Evolutionary conservation across 2,797 vertebrate species (phyloP).

Genomic region (Intellagama lesueurii): DNA sequence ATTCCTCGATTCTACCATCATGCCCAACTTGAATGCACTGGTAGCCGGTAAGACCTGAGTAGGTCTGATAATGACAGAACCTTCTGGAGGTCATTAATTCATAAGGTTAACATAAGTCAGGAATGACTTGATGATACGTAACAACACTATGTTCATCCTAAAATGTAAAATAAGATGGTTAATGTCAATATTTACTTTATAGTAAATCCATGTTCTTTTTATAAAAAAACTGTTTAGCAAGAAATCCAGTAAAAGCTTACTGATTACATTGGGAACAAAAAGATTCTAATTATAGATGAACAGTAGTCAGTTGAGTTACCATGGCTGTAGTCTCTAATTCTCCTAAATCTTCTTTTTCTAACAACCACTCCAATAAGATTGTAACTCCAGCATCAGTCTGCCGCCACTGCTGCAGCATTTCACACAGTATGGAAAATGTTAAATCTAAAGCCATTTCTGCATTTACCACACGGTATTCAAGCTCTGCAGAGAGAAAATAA

Average conservation of each 20-base stretch:
- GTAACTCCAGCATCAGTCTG: slow-evolving; percentile 75
- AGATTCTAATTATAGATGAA: not conserved
- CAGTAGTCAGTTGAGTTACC: slow-evolving; percentile 66
- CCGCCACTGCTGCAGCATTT: slow-evolving; percentile 84
- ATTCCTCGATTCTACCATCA: no score
- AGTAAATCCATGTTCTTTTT: slow-evolving; percentile 5
- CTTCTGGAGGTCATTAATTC: no score
- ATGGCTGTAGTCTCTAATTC: slow-evolving; percentile 46
- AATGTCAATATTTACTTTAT: slow-evolving; percentile 17
- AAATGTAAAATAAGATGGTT: no score
- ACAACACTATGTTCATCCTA: no score
- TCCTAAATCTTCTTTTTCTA: slow-evolving; percentile 78
- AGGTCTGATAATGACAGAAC: no score
- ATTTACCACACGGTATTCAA: slow-evolving; percentile 80
- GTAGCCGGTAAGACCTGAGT: no score
- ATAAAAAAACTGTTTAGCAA: not conserved
- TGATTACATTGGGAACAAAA: not conserved
- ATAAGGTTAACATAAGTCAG: no score
- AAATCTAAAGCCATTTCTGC: slow-evolving; percentile 87
- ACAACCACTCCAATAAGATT: slow-evolving; percentile 86
- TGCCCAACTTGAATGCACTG: no score
- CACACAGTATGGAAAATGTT: slow-evolving; percentile 84
- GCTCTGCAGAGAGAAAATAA: slow-evolving; percentile 73
- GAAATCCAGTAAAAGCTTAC: not conserved
- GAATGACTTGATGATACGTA: no score